phyloP scores from a whole-genome alignment of 2,113 vertebrate species.

The Lota lota region DNA sequence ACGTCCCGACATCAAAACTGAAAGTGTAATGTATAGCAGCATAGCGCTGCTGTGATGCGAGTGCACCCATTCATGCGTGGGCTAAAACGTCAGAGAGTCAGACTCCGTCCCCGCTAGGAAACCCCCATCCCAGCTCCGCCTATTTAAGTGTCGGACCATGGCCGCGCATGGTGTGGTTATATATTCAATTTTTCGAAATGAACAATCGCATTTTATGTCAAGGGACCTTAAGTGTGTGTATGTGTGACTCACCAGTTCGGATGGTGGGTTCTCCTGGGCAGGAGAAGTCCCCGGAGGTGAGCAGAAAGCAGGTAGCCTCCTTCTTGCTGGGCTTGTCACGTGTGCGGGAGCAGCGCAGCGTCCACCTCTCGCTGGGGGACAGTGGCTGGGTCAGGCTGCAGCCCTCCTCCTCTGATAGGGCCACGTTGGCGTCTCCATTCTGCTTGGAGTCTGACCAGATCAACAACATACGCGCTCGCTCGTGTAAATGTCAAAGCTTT shows the following conservation, averaged over 20 bases:
- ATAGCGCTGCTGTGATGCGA: no score
- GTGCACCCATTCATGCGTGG: no score
- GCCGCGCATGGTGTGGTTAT: no score
- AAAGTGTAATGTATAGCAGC: no score
- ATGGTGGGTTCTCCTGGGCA: conserved; percentile 77
- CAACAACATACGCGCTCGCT: conserved; percentile 35
- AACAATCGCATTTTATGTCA: no score
- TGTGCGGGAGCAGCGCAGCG: conserved; percentile 78
- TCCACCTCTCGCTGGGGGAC: conserved; percentile 81
- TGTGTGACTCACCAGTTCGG: conserved; percentile 78
- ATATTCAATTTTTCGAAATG: no score
- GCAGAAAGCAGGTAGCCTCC: conserved; percentile 88
- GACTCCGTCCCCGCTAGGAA: no score
- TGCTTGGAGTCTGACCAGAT: conserved; percentile 86
- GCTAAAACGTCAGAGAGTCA: no score
- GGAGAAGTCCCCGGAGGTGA: conserved; percentile 82
- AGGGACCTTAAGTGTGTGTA: background rate
- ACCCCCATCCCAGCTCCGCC: no score
- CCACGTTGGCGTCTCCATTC: conserved; percentile 88
- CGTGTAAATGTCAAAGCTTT: conserved; percentile 62
- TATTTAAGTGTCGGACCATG: no score
- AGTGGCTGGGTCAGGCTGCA: conserved; percentile 81
- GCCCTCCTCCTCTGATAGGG: conserved; percentile 85
- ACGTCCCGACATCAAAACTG: no score
- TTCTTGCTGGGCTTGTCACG: conserved; percentile 83